These are phyloP conservation scores for Acrobasis consociella DNA, from an alignment of 2,888 invertebrate species.

Conservation along the genomic window DNA sequence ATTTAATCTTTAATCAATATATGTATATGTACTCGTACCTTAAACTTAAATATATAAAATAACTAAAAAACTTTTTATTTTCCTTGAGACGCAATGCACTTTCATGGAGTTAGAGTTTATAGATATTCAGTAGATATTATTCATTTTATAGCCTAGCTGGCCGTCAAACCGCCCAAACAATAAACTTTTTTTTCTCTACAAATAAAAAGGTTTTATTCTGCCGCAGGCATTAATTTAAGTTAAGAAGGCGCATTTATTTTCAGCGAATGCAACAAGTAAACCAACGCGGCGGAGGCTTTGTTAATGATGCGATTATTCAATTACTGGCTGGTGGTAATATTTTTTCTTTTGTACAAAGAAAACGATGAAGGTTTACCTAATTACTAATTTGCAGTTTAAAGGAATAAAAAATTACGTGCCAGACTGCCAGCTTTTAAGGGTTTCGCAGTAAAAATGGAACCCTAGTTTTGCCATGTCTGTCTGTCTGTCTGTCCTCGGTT, in stretches of 20 bases:
- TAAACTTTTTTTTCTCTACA: constrained; percentile 1
- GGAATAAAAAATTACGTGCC: no score
- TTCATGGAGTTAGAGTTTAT: no score
- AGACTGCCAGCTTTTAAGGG: no score
- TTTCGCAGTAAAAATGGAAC: no score
- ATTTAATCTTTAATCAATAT: no score
- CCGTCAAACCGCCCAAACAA: background rate
- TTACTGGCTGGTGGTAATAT: background rate
- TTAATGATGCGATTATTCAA: constrained; percentile 13
- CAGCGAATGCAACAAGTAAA: constrained; percentile 17
- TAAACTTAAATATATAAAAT: no score
- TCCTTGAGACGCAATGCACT: no score
- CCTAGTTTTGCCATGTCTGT: no score
- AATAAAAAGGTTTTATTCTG: constrained; percentile 13
- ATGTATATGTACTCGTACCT: no score
- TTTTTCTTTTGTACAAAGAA: background rate
- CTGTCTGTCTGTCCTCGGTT: no score
- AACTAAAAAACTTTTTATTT: no score
- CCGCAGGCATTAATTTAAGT: constrained; percentile 14
- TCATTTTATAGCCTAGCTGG: background rate
- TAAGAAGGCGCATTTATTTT: constrained; percentile 13
- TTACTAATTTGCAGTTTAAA: background rate
- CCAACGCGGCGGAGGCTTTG: constrained; percentile 4
- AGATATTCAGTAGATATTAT: no score
- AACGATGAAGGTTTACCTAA: background rate